phyloP scores from a whole-genome alignment of 1,140 invertebrate species.

The Drosophila pruinosa region DNA sequence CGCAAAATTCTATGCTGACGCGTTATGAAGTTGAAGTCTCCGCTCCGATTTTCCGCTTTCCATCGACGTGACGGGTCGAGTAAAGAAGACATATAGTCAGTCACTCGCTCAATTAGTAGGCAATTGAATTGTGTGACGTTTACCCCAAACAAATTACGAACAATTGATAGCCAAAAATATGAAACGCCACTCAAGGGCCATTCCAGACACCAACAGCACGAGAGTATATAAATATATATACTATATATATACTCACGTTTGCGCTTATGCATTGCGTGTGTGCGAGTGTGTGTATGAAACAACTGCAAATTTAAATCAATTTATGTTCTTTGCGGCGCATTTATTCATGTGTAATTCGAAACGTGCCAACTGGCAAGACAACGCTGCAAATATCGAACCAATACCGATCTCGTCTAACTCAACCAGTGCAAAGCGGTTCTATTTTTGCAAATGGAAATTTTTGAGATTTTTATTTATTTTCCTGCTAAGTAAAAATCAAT shows the following conservation, averaged over 20 bases:
- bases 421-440: slow-evolving; percentile 58
- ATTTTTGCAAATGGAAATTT: slow-evolving; percentile 58
- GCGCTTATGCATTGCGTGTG: neutral
- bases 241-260: slow-evolving; percentile 3
- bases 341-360: slow-evolving; percentile 65
- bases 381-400: slow-evolving; percentile 20
- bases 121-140: slow-evolving; percentile 63
- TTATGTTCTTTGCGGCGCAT: slow-evolving; percentile 62
- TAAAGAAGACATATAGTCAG: neutral
- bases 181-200: slow-evolving; percentile 32
- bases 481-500: slow-evolving; percentile 22
- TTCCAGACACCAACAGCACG: slow-evolving; percentile 1
- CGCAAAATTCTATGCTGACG: slow-evolving; percentile 23
- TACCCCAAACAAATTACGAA: slow-evolving; percentile 24
- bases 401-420: slow-evolving; percentile 6
- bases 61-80: neutral
- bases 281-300: slow-evolving; percentile 5
- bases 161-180: slow-evolving; percentile 73
- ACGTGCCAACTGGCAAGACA: slow-evolving; percentile 56
- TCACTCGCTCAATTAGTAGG: slow-evolving; percentile 45
- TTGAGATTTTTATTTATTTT: slow-evolving; percentile 27
- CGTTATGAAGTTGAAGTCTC: slow-evolving; percentile 10
- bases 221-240: neutral
- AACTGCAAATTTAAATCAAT: slow-evolving; percentile 71
- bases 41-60: neutral